These are phyloP conservation scores for Denticeps clupeoides DNA, from an alignment of 2,797 vertebrate species.

Conservation along the genomic window DNA sequence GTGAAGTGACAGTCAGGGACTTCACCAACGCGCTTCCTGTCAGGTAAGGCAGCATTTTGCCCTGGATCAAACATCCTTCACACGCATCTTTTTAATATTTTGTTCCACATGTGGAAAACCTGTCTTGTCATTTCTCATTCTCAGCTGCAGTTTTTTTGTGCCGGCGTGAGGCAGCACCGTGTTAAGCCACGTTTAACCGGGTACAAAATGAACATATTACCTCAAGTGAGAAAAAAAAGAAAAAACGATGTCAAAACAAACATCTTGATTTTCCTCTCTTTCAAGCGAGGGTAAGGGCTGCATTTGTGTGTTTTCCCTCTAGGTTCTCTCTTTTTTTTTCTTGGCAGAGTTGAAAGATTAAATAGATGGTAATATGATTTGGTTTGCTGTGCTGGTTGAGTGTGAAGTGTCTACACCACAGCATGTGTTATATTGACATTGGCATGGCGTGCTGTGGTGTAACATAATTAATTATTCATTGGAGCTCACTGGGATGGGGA, in stretches of 20 bases:
- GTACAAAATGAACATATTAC: background rate
- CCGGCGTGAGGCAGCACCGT: background rate
- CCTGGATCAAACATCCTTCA: too few relatives aligned
- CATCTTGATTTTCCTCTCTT: too few relatives aligned
- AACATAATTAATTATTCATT: slow-evolving; percentile 24
- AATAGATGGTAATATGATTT: slow-evolving; percentile 2
- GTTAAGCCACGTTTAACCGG: background rate
- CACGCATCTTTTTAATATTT: too few relatives aligned
- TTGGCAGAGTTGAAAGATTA: background rate
- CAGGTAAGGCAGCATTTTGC: too few relatives aligned
- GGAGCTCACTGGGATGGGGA: slow-evolving; percentile 15
- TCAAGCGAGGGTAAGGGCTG: too few relatives aligned
- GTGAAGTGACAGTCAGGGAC: too few relatives aligned
- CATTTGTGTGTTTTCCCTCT: background rate
- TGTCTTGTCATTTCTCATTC: background rate
- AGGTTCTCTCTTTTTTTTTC: background rate
- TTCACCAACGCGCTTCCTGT: too few relatives aligned
- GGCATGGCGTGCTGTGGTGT: slow-evolving; percentile 17
- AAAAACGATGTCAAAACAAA: too few relatives aligned
- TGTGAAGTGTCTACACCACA: slow-evolving; percentile 12
- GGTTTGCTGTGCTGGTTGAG: slow-evolving; percentile 6
- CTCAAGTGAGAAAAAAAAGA: too few relatives aligned
- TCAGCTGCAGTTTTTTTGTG: background rate
- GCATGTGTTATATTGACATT: slow-evolving; percentile 28
- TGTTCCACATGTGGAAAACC: slow-evolving; percentile 1